phyloP scores from a whole-genome alignment of 2,797 vertebrate genomes.

The Acanthopagrus latus region DNA sequence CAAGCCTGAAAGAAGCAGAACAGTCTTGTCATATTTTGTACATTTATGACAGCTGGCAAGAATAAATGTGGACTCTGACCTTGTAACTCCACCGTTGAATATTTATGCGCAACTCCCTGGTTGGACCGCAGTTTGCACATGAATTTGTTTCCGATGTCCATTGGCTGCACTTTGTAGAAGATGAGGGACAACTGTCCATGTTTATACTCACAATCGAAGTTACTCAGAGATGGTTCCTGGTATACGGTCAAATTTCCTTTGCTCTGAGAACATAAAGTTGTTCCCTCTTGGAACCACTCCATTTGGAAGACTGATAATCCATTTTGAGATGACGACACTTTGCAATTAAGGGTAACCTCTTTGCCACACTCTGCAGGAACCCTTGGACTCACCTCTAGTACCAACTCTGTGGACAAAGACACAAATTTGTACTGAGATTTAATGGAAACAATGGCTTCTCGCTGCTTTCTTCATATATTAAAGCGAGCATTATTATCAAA shows the following conservation, averaged over 20 bases:
- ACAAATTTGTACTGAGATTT: neutral
- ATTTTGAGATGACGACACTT: neutral
- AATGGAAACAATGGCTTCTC: neutral
- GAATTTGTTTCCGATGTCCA: conserved; percentile 44
- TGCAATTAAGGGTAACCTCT: conserved; percentile 62
- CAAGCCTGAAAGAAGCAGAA: neutral
- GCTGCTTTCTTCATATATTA: neutral
- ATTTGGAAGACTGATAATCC: conserved; percentile 56
- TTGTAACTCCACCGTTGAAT: conserved; percentile 61
- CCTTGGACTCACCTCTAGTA: conserved; percentile 20
- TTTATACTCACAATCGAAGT: conserved; percentile 61
- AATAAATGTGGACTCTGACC: conserved; percentile 64
- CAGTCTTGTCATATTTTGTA: neutral
- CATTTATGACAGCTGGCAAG: neutral
- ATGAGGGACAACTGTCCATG: conserved; percentile 55
- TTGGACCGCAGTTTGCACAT: conserved; percentile 75
- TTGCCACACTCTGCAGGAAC: conserved; percentile 54
- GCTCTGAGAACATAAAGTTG: conserved; percentile 56
- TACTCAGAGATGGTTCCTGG: neutral
- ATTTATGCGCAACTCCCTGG: neutral
- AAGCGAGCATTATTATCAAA: neutral
- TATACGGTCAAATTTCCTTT: neutral
- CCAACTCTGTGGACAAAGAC: conserved; percentile 54
- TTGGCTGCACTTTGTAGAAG: conserved; percentile 49
- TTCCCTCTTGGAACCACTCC: conserved; percentile 57